phyloP scores from a whole-genome alignment of 2,113 vertebrate genomes.

The Diphyllodes magnificus region DNA sequence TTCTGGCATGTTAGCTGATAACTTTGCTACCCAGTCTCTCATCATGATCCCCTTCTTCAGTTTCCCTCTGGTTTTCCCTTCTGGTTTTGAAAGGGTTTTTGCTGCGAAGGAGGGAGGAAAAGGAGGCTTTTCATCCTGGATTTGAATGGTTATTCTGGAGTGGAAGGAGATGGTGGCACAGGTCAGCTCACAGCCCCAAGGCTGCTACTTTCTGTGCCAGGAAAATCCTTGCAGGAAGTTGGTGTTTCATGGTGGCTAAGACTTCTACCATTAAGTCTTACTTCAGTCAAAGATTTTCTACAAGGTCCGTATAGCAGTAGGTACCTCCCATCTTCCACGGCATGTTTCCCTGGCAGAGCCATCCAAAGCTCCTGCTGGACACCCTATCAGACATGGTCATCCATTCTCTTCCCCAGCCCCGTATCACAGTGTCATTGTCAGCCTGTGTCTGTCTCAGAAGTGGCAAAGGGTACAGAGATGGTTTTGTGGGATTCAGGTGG shows the following conservation, averaged over 20 bases:
- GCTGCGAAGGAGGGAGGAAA: not conserved
- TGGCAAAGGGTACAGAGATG: not conserved
- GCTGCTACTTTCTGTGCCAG: not conserved
- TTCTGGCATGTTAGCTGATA: not conserved
- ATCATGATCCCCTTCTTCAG: not conserved
- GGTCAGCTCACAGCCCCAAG: not conserved
- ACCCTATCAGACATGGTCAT: not conserved
- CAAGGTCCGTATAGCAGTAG: not conserved
- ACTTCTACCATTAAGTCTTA: not conserved
- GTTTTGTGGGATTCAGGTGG: not conserved
- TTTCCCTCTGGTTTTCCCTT: not conserved
- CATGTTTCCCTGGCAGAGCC: not conserved
- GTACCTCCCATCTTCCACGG: not conserved
- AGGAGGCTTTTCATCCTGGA: not conserved
- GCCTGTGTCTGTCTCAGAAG: not conserved
- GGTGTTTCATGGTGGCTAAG: not conserved
- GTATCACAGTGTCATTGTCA: not conserved
- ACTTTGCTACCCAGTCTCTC: not conserved
- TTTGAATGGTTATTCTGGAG: not conserved
- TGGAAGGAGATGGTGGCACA: not conserved
- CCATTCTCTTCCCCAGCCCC: not conserved
- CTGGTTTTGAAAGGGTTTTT: not conserved
- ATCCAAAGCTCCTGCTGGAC: not conserved
- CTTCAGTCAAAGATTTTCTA: not conserved
- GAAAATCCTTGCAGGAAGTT: not conserved